A percentile compares a stretch with the other conserved stretches of the same genome.
Conservation (phyloP, 2,113 vertebrate species). For the Thamnaconus septentrionalis region DNA sequence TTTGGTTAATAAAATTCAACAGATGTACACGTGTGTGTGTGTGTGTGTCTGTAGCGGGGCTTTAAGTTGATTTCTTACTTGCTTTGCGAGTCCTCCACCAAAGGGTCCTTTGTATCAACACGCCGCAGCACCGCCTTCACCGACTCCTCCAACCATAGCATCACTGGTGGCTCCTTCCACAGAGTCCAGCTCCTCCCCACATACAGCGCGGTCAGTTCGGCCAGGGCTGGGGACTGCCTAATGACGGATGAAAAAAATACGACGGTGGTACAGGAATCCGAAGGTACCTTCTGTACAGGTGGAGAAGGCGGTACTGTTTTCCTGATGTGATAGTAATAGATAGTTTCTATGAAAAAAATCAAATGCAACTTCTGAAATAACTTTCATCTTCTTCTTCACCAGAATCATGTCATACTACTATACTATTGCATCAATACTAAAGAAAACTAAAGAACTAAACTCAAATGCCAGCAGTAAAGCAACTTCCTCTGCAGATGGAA, state of each 20-base stretch:
- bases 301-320: no score
- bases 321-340: no score
- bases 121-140: slow-evolving; percentile 81
- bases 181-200: slow-evolving; percentile 85
- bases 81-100: slow-evolving; percentile 82
- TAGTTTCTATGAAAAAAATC: no score
- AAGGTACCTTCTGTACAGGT: not conserved
- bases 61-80: slow-evolving; percentile 76
- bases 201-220: slow-evolving; percentile 86
- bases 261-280: not conserved
- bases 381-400: no score
- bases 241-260: not conserved
- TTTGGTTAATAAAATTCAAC: no score
- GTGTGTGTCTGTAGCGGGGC: not conserved
- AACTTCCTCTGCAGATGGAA: no score
- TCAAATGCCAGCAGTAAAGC: no score
- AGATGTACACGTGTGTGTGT: not conserved
- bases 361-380: no score
- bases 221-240: slow-evolving; percentile 88
- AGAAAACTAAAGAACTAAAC: no score
- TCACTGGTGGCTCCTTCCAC: slow-evolving; percentile 87
- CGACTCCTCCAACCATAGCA: slow-evolving; percentile 90
- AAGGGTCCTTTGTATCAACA: slow-evolving; percentile 80
- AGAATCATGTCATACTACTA: no score
- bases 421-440: no score